These are phyloP conservation scores for Rousettus madagascariensis DNA, from an alignment of 2,797 vertebrate species.

Conservation along the genomic window DNA sequence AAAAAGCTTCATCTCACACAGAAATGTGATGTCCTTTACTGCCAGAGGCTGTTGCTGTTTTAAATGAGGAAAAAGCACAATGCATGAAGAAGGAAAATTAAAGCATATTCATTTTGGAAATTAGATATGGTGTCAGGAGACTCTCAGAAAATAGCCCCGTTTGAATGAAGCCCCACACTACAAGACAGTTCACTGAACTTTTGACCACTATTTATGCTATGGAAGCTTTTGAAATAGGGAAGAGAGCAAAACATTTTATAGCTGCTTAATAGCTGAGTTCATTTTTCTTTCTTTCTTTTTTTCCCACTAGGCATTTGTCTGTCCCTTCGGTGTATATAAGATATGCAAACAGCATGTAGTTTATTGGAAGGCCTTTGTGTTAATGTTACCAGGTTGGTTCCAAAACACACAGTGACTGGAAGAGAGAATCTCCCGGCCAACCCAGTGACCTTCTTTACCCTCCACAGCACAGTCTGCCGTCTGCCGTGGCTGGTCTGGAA, in stretches of 20 bases:
- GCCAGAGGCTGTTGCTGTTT: conserved; percentile 90
- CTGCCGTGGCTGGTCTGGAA: conserved; percentile 23
- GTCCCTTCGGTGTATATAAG: conserved; percentile 77
- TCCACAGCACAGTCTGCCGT: neutral
- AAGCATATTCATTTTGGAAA: conserved; percentile 92
- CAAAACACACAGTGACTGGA: conserved; percentile 48
- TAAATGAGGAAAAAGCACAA: conserved; percentile 91
- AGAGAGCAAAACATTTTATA: conserved; percentile 83
- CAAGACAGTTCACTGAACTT: conserved; percentile 88
- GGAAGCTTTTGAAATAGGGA: conserved; percentile 82
- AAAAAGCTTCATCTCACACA: conserved; percentile 85
- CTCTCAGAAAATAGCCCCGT: conserved; percentile 86
- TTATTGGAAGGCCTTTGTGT: conserved; percentile 79
- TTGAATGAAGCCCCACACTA: conserved; percentile 85
- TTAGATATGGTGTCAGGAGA: conserved; percentile 90
- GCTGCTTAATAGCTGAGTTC: conserved; percentile 82
- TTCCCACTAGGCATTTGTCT: conserved; percentile 78
- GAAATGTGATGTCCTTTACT: conserved; percentile 91
- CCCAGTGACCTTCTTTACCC: neutral
- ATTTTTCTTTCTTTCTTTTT: conserved; percentile 75
- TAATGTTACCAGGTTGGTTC: conserved; percentile 70
- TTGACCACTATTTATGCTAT: conserved; percentile 87
- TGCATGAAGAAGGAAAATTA: conserved; percentile 92
- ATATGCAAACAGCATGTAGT: conserved; percentile 80
- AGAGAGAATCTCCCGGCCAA: conserved; percentile 15